These are phyloP conservation scores for Dasypus novemcinctus DNA, from an alignment of 2,113 vertebrate species.

Conservation along the genomic window DNA sequence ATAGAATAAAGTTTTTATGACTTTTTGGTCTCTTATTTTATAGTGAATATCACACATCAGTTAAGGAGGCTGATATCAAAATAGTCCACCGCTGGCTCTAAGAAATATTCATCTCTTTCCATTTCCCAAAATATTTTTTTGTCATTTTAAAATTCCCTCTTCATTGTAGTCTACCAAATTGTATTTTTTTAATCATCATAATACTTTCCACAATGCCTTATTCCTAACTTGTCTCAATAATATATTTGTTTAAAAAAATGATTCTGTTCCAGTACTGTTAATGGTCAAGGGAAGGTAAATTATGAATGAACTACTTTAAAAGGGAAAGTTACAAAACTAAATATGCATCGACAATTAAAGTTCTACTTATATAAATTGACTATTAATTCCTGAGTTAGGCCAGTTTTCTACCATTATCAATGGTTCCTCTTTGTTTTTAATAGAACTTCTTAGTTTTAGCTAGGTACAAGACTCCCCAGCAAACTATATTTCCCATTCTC, in stretches of 20 bases:
- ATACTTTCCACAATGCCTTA: neutral
- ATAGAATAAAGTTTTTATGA: slow-evolving; percentile 48
- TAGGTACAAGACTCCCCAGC: neutral
- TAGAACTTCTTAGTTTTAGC: neutral
- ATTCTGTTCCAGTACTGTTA: neutral
- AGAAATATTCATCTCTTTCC: neutral
- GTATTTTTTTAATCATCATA: neutral
- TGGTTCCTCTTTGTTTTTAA: neutral
- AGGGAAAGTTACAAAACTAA: neutral
- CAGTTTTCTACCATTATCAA: neutral
- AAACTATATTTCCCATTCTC: neutral
- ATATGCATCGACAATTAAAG: neutral
- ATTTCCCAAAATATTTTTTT: neutral
- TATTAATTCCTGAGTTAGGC: neutral
- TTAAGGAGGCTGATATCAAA: neutral
- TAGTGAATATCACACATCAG: neutral
- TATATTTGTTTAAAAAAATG: neutral
- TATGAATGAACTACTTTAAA: neutral
- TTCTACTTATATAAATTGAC: neutral
- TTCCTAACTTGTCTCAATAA: neutral
- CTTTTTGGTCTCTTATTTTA: slow-evolving; percentile 35
- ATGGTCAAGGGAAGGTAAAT: neutral
- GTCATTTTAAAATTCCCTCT: neutral
- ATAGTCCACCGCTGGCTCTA: neutral
- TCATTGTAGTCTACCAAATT: neutral